Conservation (phyloP, 2,888 invertebrate genomes). For the Plagiodera versicolora region DNA sequence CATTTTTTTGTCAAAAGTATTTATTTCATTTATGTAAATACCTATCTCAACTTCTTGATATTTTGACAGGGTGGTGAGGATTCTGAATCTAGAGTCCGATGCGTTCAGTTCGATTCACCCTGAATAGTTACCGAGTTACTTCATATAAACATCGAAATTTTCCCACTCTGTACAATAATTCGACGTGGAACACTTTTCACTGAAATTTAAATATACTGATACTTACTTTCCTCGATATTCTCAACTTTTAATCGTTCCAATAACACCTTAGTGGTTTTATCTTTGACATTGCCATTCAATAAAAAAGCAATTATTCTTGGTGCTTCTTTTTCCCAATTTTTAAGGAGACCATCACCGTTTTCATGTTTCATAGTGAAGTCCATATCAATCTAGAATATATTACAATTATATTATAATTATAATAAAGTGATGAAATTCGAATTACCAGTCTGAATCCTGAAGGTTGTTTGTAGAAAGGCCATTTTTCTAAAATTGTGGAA, state of each 20-base stretch:
- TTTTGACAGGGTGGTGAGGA: too few relatives aligned
- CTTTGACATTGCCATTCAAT: slow-evolving; percentile 5
- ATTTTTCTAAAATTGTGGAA: slow-evolving; percentile 6
- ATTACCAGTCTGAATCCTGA: slow-evolving; percentile 3
- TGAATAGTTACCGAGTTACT: neutral
- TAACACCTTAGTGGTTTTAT: neutral
- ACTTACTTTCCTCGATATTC: slow-evolving; percentile 10
- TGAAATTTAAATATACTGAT: neutral
- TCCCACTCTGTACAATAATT: neutral
- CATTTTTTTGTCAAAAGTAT: too few relatives aligned
- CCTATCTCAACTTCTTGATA: too few relatives aligned
- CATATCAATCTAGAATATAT: slow-evolving; percentile 4
- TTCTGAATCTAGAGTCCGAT: too few relatives aligned
- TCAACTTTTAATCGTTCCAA: slow-evolving; percentile 6
- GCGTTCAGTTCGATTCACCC: too few relatives aligned
- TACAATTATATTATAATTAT: neutral
- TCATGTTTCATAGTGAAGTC: slow-evolving; percentile 3
- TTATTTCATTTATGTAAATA: too few relatives aligned
- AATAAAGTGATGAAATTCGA: too few relatives aligned
- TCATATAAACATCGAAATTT: neutral
- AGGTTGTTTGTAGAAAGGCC: slow-evolving; percentile 13
- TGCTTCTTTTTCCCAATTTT: neutral
- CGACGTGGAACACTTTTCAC: neutral
- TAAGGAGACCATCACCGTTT: neutral
- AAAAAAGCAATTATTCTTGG: slow-evolving; percentile 8